Base-by-base conservation (phyloP, 2,888 invertebrate species). In the Nyleta sp. region DNA sequence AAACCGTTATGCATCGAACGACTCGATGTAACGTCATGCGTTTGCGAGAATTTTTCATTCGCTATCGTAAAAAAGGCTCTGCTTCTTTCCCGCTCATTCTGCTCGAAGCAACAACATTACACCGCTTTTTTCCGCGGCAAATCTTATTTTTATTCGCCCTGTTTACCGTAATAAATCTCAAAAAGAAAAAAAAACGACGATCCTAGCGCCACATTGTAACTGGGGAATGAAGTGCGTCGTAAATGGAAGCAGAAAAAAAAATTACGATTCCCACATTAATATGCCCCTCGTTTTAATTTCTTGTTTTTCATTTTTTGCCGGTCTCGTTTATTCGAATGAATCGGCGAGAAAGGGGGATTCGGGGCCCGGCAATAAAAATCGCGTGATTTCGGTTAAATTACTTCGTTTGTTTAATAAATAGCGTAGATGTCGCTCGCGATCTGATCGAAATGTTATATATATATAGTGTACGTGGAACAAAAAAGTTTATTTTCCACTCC, bases 271-370 rank as follows among this genome's bases (percentile, higher is more conserved):
- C 72, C 64, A 72, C 64, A 64, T 72, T 72, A 72, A 33, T 72
- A 72, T 72, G 64, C 72, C 64, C 72, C 72, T 72, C 22, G 42
- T 48, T 72, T 72, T 72, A 72, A 72, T 72, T 72, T 72, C 31
- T 44, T 65, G 65, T 73, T 65, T 38, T 72, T 72, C 72, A 72
- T 72, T 72, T 72, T 71, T 53, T 62, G 46, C 15, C 71, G 60
- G 40, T 46, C 71, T 71, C 55, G 46, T 71, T 72, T 64, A 72
- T 40, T 64, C 55, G 72, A 72, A 55, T 72, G 53, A 72, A 72
- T 72, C 72, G 35, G 62, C 17, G 62, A 46, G 55, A 55, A 53
- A 64, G 40, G 50, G 31, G 59, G 13, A 28, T 46, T 33, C 24
- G 55, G 20, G 28, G 6, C 22, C 48, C 15, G 28, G 44, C 24